Base-by-base conservation (phyloP, 2,113 vertebrate genomes). In the Cisticola juncidis region DNA sequence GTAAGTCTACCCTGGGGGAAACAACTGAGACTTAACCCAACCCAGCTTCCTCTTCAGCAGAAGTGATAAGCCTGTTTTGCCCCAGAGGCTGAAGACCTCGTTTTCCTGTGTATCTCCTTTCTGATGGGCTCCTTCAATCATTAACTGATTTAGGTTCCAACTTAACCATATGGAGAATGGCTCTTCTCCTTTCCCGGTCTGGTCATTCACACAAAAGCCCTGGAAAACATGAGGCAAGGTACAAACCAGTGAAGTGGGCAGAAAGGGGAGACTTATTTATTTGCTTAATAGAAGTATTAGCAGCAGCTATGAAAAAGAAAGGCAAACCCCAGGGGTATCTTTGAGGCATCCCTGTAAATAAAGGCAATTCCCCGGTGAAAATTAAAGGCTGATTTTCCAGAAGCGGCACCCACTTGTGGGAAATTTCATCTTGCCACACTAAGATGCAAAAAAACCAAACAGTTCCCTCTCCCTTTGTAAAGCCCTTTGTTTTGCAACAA, bases 401-500 rank as follows among this genome's bases (percentile, higher is more conserved):
- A 91, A 90, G 77, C 11, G 1, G 65, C 51, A 88, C 62, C 72
- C 54, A 33, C 73, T 92, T 87, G 44, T 53, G 57, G 58, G 83
- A 95, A 81, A 82, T 90, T 81, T 85, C 36, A 58, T 89, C 92
- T 89, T 6, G 5, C 53, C 66, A 56, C 0, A 1, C 73, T 80
- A 54, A 92, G 47, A 90, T 72, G 65, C 86, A 91, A 94, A 72
- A 72, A 81, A 93, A 71, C 72, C 47, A 60, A 29, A 36, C 56
- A 66, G 51, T 15, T 80, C 26, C 14, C 47, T 13, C 48, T 89
- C 44, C 61, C 14, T 47, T 47, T 80, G 53, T 23, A 86, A 9
- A 81, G 81, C 24, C 73, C 38, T 90, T 92, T 97, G 90, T 97
- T 95, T 95, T 81, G 65, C 73, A 95, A 96, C 88, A 96, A 95